Base-by-base conservation (phyloP, 2,888 invertebrate genomes). In the Sinelater perroti region DNA sequence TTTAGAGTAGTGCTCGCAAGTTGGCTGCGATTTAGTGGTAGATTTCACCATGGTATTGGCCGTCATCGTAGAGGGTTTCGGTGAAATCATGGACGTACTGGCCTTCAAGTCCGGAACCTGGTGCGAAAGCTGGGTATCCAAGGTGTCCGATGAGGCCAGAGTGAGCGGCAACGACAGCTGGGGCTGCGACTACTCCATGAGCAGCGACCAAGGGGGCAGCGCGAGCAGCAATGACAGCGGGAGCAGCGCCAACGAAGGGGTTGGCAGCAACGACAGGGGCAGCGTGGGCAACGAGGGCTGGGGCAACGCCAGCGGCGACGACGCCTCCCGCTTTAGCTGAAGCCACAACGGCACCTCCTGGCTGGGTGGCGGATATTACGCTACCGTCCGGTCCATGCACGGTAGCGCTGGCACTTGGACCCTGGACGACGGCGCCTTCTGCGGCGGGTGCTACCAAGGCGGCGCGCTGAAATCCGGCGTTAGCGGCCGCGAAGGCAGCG, bases 31-130 rank as follows among this genome's bases (percentile, higher is more conserved):
- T 42, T 60, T 51, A 60, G 33, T 14, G 49, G 53, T 56, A 55
- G 31, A 60, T 56, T 60, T 70, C 72, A 26, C 69, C 72, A 52
- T 69, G 72, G 64, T 74, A 74, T 31, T 72, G 69, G 7, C 75
- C 75, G 60, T 74, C 71, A 55, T 75, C 71, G 62, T 72, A 73
- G 17, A 72, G 64, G 56, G 68, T 66, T 59, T 73, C 73, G 35
- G 65, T 69, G 54, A 66, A 63, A 24, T 67, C 67, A 26, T 66
- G 68, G 8, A 69, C 36, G 57, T 64, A 70, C 61, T 69, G 70
- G 36, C 70, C 69, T 67, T 68, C 69, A 31, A 65, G 44, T 40
- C 67, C 70, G 38, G 67, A 67, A 14, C 68, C 68, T 16, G 67
- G 36, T 26, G 68, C 67, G 6, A 63, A 51, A 8, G 61, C 30